These are phyloP conservation scores for Pseudoips prasinana DNA, from an alignment of 2,888 invertebrate species.

Conservation along the genomic window DNA sequence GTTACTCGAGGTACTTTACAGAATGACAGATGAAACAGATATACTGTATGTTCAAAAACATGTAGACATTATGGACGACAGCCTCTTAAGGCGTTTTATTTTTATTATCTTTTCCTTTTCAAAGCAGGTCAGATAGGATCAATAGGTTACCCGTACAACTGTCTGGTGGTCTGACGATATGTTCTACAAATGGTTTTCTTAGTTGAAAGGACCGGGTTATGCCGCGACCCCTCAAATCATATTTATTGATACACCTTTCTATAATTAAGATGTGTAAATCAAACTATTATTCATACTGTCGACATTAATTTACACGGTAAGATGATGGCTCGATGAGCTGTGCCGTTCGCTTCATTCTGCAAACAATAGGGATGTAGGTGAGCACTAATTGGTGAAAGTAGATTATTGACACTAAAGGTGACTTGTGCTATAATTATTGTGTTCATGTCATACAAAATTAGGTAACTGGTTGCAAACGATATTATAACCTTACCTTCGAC, in stretches of 20 bases:
- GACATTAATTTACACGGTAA: constrained; percentile 25
- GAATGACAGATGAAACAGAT: too few relatives aligned
- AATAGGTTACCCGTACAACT: constrained; percentile 18
- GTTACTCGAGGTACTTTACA: too few relatives aligned
- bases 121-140: constrained; percentile 20
- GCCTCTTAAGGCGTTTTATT: too few relatives aligned
- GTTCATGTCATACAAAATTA: too few relatives aligned
- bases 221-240: too few relatives aligned
- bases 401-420: constrained; percentile 25
- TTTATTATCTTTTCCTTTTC: constrained; percentile 6
- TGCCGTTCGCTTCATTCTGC: constrained; percentile 15
- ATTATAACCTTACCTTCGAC: too few relatives aligned
- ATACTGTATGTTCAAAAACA: too few relatives aligned
- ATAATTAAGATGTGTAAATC: constrained; percentile 28
- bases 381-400: constrained; percentile 42
- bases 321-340: not conserved
- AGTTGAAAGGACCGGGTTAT: too few relatives aligned
- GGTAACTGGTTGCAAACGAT: too few relatives aligned
- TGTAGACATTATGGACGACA: too few relatives aligned
- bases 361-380: constrained; percentile 39
- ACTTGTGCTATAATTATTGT: too few relatives aligned
- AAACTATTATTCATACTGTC: constrained; percentile 29
- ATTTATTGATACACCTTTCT: constrained; percentile 27
- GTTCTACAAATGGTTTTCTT: too few relatives aligned
- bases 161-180: constrained; percentile 2